Conservation (phyloP, 2,113 vertebrate species). For the Burhinus oedicnemus region DNA sequence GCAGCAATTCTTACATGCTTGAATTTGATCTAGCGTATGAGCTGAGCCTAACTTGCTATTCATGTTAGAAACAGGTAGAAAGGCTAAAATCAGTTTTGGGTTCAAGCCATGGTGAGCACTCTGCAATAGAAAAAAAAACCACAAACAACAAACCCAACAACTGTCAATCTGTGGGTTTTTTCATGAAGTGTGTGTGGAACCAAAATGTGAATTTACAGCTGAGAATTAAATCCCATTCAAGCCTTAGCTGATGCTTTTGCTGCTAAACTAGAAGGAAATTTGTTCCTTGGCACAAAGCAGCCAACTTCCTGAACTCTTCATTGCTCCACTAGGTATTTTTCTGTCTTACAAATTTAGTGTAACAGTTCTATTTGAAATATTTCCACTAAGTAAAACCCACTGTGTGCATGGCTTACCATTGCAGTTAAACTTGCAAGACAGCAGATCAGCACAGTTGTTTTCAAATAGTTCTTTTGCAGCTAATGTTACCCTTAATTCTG, state of each 20-base stretch:
- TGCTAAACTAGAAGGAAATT: not conserved
- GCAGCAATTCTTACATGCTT: not conserved
- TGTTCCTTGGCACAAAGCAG: conserved; percentile 9
- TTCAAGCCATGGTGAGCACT: not conserved
- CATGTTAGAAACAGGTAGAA: not conserved
- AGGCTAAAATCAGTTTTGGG: not conserved
- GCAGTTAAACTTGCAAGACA: not conserved
- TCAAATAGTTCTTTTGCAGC: not conserved
- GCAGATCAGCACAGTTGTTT: not conserved
- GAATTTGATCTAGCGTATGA: not conserved
- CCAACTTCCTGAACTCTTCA: not conserved
- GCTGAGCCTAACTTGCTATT: conserved; percentile 3
- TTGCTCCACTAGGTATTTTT: conserved; percentile 1
- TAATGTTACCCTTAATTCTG: not conserved
- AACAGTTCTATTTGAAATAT: not conserved
- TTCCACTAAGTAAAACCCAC: not conserved
- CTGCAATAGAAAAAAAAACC: not conserved
- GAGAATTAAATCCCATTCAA: not conserved
- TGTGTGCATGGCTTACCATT: not conserved
- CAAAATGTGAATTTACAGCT: conserved; percentile 38
- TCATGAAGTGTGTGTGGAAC: not conserved
- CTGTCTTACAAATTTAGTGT: not conserved
- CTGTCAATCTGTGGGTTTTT: not conserved
- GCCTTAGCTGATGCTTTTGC: not conserved
- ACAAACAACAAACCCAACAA: not conserved